Base-by-base conservation (phyloP, 2,888 invertebrate species). In the Chironomus riparius region DNA sequence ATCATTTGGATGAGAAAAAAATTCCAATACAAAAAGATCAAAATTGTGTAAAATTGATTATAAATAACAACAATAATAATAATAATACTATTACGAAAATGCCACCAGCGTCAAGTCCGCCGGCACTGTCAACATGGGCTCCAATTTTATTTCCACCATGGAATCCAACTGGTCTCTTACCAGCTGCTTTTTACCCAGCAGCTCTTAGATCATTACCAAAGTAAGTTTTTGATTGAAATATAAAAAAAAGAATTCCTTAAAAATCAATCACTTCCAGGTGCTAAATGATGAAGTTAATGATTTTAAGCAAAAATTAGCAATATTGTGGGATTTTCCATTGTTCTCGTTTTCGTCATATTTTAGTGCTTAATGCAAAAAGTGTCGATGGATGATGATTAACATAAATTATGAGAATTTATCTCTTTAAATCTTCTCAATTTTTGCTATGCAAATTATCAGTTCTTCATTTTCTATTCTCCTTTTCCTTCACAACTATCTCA, bases 71-170 rank as follows among this genome's bases (percentile, higher is more conserved):
- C n/a, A 38, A 38, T 38, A 38, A 38, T 38, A 38, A 38, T 10
- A 38, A 38, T 10, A 38, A 38, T 38, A 38, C 1, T 10, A 56
- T 2, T 22, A 47, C 22, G 12, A 68, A 68, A 68, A 68, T 68
- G 38, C 61, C 50, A 15, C 28, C 72, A 38, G 24, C 72, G 28
- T 61, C 72, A 28, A 21, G 56, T 24, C 50, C 72, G 15, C 72
- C 72, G 38, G 72, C 18, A 38, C 15, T 72, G 0, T 28, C 72
- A 18, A 21, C 61, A 18, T 91, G 91, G 91, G 90, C 91, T 80
- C 92, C 92, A 68, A 88, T 91, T 78, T 83, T 92, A 80, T 84
- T 92, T 82, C 90, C 90, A 79, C 91, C 91, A 22, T 92, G 91
- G 91, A 90, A 89, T 78, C 38, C 38, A 10, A 38, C 10, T 38